Percentiles rank a stretch among this genome's conserved stretches.
Evolutionary conservation across 2,888 invertebrate genomes (phyloP).

Genomic region (Clanis bilineata): DNA sequence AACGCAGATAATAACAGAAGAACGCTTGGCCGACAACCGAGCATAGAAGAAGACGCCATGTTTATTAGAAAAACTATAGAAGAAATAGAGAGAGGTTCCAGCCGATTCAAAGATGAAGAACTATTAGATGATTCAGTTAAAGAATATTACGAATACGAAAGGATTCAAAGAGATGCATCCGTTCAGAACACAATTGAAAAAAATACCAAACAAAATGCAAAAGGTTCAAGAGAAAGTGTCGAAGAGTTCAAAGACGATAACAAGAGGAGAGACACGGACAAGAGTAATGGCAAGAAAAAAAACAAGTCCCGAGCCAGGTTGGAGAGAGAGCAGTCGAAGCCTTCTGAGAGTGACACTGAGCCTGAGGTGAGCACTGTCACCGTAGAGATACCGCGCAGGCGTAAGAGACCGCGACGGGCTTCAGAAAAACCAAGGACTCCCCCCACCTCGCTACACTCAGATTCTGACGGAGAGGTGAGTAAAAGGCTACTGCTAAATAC

Average conservation of each 20-base stretch:
- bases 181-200: constrained; percentile 37
- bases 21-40: constrained; percentile 63
- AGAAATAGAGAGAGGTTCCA: constrained; percentile 73
- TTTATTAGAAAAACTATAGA: constrained; percentile 75
- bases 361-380: constrained; percentile 76
- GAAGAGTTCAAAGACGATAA: constrained; percentile 59
- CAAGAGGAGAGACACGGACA: constrained; percentile 63
- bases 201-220: constrained; percentile 23
- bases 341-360: constrained; percentile 76
- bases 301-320: constrained; percentile 70
- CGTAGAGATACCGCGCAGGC: constrained; percentile 74
- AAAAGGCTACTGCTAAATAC: background rate
- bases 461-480: constrained; percentile 73
- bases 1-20: constrained; percentile 48
- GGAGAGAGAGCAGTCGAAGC: constrained; percentile 76
- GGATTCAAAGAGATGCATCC: constrained; percentile 38
- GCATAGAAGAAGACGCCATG: constrained; percentile 74
- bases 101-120: constrained; percentile 50
- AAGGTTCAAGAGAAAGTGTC: constrained; percentile 41
- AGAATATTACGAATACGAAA: constrained; percentile 3
- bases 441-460: constrained; percentile 69
- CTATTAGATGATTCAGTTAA: constrained; percentile 28
- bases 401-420: constrained; percentile 66
- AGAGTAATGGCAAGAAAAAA: constrained; percentile 73
- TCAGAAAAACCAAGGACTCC: constrained; percentile 75